These are phyloP conservation scores for Araneus ventricosus DNA, from an alignment of 1,140 invertebrate species.

Conservation along the genomic window DNA sequence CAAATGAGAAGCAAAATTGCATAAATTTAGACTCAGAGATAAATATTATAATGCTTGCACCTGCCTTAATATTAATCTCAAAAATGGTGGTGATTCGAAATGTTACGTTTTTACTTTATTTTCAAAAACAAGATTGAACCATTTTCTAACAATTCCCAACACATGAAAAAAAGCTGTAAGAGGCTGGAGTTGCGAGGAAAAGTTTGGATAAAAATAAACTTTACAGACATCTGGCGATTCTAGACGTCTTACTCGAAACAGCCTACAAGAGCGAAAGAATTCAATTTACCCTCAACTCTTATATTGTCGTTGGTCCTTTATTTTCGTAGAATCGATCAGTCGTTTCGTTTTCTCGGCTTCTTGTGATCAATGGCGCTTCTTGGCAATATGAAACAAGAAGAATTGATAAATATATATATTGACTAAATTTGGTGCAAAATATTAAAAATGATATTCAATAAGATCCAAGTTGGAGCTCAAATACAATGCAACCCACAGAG, in stretches of 20 bases:
- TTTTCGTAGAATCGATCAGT: conserved; percentile 29
- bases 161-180: background rate
- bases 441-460: conserved; percentile 49
- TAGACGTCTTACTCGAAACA: conserved; percentile 19
- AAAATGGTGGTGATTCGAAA: background rate
- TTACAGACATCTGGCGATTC: conserved; percentile 53
- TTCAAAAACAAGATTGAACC: background rate
- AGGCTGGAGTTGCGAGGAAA: conserved; percentile 4
- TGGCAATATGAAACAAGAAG: conserved; percentile 11
- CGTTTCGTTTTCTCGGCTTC: background rate
- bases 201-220: conserved; percentile 52
- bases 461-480: background rate
- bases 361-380: conserved; percentile 38
- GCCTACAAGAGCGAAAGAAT: conserved; percentile 33
- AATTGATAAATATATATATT: conserved; percentile 65
- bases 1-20: too few species aligned
- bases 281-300: conserved; percentile 65
- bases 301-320: conserved; percentile 58
- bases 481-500: conserved; percentile 9
- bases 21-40: too few species aligned
- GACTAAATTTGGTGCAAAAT: conserved; percentile 48
- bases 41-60: too few species aligned
- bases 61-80: too few species aligned
- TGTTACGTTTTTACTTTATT: background rate
- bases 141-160: background rate